Evolutionary conservation across 2,888 invertebrate species (phyloP).

Genomic region (Odontomyia ornata): DNA sequence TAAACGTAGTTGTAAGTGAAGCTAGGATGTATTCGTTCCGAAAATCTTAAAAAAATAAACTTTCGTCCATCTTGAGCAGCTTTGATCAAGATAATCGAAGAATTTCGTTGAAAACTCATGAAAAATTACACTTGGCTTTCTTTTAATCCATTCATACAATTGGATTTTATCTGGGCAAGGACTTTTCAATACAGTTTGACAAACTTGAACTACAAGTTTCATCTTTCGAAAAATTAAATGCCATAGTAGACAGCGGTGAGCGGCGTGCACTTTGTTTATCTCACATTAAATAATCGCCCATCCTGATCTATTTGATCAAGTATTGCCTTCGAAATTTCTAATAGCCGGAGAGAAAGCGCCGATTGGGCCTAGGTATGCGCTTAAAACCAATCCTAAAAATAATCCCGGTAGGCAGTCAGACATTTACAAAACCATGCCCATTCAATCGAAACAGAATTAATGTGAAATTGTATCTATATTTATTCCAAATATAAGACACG

Average conservation of each 20-base stretch:
- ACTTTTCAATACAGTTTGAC: too few relatives aligned
- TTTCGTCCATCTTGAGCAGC: too few relatives aligned
- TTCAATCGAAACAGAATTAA: not conserved
- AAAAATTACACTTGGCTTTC: too few relatives aligned
- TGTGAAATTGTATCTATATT: not conserved
- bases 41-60: not conserved
- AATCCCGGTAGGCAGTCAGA: too few relatives aligned
- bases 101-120: too few relatives aligned
- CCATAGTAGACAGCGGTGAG: not conserved
- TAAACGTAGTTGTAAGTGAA: not conserved
- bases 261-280: not conserved
- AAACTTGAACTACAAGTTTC: conserved; percentile 1
- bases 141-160: too few relatives aligned
- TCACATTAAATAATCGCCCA: not conserved
- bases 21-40: not conserved
- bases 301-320: not conserved
- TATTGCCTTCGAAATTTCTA: not conserved
- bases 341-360: not conserved
- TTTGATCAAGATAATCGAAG: too few relatives aligned
- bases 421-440: too few relatives aligned
- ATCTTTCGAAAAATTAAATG: not conserved
- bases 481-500: too few relatives aligned
- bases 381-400: too few relatives aligned
- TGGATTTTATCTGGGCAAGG: too few relatives aligned
- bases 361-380: too few relatives aligned